Conservation (phyloP, 2,113 vertebrate species). For the Columba livia region DNA sequence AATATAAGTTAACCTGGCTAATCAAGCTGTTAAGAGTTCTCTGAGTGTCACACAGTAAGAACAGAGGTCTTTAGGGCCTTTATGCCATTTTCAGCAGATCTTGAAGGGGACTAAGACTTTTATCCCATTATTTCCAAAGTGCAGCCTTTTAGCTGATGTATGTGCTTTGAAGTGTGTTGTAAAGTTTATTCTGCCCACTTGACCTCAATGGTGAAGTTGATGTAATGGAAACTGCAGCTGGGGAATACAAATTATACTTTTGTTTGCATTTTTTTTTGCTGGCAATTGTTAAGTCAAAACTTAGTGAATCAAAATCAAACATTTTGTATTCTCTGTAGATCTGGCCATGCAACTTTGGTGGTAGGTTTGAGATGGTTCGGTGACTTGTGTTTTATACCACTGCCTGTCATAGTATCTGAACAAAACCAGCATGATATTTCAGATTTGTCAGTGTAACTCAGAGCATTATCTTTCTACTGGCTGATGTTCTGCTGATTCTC, state of each 20-base stretch:
- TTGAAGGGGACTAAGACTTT: neutral
- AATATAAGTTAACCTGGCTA: neutral
- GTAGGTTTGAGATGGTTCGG: neutral
- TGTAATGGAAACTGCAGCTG: conserved; percentile 12
- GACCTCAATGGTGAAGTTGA: neutral
- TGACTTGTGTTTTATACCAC: neutral
- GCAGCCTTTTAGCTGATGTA: neutral
- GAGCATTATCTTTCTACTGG: neutral
- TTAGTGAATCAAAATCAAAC: neutral
- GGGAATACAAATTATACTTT: neutral
- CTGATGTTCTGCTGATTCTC: neutral
- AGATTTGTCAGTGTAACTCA: neutral
- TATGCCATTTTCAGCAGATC: neutral
- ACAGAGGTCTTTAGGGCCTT: neutral
- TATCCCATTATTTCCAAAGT: neutral
- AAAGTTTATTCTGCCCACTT: conserved; percentile 14
- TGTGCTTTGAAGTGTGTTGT: neutral
- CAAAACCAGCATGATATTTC: neutral
- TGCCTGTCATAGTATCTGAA: neutral
- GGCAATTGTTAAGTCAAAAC: neutral
- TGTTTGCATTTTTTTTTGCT: neutral
- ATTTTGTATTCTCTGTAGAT: neutral
- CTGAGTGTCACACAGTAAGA: neutral
- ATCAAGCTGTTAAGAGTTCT: neutral
- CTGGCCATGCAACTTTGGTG: neutral